phyloP scores from a whole-genome alignment of 2,113 vertebrate genomes.

The Sinocyclocheilus grahami region DNA sequence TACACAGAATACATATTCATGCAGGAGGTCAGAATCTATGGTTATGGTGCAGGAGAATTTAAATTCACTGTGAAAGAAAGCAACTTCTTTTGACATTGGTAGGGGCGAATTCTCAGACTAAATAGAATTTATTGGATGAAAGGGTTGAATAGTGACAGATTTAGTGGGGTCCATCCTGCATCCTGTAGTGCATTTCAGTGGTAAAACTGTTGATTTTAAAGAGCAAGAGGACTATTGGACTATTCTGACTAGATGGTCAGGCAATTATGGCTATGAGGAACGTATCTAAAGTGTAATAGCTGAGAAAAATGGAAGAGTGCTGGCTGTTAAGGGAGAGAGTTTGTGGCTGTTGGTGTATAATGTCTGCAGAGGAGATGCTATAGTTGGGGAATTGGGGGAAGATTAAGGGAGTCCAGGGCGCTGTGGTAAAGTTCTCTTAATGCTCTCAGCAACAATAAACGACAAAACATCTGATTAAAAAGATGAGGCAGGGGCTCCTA shows the following conservation, averaged over 20 bases:
- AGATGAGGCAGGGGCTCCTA: slow-evolving; percentile 93
- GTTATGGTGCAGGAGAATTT: background rate
- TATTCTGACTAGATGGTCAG: background rate
- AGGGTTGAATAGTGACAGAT: background rate
- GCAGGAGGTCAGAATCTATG: slow-evolving; percentile 1
- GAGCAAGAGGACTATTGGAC: background rate
- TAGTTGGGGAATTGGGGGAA: slow-evolving; percentile 88
- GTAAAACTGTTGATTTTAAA: background rate
- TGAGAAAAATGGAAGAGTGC: background rate
- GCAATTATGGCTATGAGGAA: background rate
- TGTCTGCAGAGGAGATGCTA: slow-evolving; percentile 57
- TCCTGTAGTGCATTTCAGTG: background rate
- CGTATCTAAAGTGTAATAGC: background rate
- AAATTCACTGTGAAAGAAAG: background rate
- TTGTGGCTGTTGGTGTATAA: background rate
- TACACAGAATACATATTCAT: slow-evolving; percentile 10
- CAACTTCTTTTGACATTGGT: background rate
- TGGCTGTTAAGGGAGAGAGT: slow-evolving; percentile 18
- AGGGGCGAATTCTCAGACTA: background rate
- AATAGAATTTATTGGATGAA: background rate
- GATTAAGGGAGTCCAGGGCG: slow-evolving; percentile 84
- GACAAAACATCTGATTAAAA: slow-evolving; percentile 94
- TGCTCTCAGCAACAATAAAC: slow-evolving; percentile 84
- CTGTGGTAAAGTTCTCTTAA: slow-evolving; percentile 84
- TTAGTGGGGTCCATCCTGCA: background rate